These are phyloP conservation scores for Fukomys damarensis DNA, from an alignment of 2,113 vertebrate genomes.

Conservation along the genomic window DNA sequence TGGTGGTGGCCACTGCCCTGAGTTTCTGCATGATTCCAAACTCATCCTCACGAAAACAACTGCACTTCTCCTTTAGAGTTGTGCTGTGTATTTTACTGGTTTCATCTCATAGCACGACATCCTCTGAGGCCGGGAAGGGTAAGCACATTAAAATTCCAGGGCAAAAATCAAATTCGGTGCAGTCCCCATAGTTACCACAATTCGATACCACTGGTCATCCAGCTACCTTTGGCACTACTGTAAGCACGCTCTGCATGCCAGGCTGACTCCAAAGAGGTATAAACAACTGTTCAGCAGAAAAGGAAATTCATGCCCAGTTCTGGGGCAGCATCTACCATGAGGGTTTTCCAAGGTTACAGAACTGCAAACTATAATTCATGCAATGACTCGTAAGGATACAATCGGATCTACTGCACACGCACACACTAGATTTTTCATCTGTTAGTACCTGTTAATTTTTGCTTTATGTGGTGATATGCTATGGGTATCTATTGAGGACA, in stretches of 20 bases:
- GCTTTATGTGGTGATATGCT: not conserved
- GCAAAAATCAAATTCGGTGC: not conserved
- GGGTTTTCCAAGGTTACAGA: not conserved
- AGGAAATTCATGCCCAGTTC: not conserved
- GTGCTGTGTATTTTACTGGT: not conserved
- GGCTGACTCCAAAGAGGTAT: too few relatives aligned
- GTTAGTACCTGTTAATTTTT: not conserved
- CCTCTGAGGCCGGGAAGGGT: not conserved
- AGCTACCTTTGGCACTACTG: not conserved
- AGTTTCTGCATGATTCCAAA: not conserved
- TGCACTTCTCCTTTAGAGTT: not conserved
- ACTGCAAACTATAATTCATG: too few relatives aligned
- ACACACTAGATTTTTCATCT: rapidly evolving
- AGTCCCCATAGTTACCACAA: rapidly evolving
- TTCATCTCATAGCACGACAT: not conserved
- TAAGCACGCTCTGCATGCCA: not conserved
- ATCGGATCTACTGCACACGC: rapidly evolving
- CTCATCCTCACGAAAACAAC: not conserved
- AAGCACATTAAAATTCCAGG: not conserved
- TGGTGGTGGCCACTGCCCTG: not conserved
- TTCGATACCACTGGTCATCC: not conserved
- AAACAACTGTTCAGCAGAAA: not conserved
- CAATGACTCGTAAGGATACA: not conserved
- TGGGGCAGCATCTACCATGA: not conserved
- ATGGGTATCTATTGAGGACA: not conserved